phyloP scores from a whole-genome alignment of 2,797 vertebrate species.

The Leptoclinus maculatus region DNA sequence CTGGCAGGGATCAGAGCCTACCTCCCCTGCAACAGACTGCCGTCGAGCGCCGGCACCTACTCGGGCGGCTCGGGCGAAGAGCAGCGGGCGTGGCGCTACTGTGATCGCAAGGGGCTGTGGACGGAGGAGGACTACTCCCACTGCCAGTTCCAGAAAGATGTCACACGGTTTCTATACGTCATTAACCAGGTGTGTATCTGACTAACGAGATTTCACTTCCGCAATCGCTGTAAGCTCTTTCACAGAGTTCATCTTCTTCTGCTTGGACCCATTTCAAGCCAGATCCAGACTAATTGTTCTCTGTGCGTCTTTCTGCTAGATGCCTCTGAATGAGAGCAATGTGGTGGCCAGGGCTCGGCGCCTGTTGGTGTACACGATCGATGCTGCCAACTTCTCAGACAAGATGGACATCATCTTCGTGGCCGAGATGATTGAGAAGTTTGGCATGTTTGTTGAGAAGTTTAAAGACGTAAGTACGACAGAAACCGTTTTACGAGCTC shows the following conservation, averaged over 20 bases:
- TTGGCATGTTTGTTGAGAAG: constrained; percentile 95
- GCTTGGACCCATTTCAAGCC: not conserved
- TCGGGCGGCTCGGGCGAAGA: constrained; percentile 89
- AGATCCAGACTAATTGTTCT: not conserved
- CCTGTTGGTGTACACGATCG: constrained; percentile 91
- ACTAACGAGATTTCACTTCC: not conserved
- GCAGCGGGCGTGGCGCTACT: constrained; percentile 91
- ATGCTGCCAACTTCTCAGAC: constrained; percentile 97
- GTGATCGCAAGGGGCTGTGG: constrained; percentile 92
- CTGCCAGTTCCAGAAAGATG: constrained; percentile 97
- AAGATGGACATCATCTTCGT: constrained; percentile 99
- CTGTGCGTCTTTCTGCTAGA: constrained; percentile 75
- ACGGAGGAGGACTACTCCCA: constrained; percentile 93
- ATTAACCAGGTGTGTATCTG: constrained; percentile 90
- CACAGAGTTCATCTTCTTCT: not conserved
- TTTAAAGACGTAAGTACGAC: constrained; percentile 91
- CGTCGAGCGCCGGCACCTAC: constrained; percentile 89
- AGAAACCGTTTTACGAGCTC: not conserved
- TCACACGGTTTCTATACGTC: constrained; percentile 93
- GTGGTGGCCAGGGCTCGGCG: constrained; percentile 92
- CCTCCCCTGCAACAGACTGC: constrained; percentile 90
- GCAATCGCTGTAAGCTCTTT: not conserved
- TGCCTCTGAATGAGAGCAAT: constrained; percentile 96
- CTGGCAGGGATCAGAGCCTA: constrained; percentile 93
- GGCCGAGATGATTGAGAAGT: constrained; percentile 99